Evolutionary conservation across 2,888 invertebrate genomes (phyloP).

Genomic region (Andrena haemorrhoa): DNA sequence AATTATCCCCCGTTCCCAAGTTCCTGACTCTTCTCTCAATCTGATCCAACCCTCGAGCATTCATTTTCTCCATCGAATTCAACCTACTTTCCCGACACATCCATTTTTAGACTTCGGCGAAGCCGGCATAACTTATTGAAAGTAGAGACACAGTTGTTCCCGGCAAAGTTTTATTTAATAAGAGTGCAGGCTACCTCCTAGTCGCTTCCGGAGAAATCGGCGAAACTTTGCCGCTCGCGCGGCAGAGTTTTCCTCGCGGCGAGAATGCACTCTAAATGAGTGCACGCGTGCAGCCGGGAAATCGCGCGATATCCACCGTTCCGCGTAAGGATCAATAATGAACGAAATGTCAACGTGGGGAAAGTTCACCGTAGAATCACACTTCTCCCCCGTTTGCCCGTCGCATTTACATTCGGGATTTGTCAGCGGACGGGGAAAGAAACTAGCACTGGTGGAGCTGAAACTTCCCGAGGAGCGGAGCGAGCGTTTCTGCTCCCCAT

Average conservation of each 20-base stretch:
- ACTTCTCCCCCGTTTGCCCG: background rate
- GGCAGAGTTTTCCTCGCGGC: background rate
- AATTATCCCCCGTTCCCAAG: too few relatives aligned
- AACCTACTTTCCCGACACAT: too few relatives aligned
- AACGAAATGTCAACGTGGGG: slow-evolving; percentile 39
- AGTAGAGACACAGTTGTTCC: background rate
- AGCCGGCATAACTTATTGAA: too few relatives aligned
- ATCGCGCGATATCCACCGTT: slow-evolving; percentile 30
- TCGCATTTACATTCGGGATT: slow-evolving; percentile 62
- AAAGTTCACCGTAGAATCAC: slow-evolving; percentile 46
- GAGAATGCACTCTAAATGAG: slow-evolving; percentile 34
- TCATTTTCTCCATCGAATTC: too few relatives aligned
- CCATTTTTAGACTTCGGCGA: too few relatives aligned
- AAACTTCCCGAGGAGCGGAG: slow-evolving; percentile 35
- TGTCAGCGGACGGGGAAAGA: slow-evolving; percentile 42
- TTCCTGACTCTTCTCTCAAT: too few relatives aligned
- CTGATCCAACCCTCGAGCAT: too few relatives aligned
- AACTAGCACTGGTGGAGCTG: slow-evolving; percentile 46
- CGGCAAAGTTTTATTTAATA: background rate
- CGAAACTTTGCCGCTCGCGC: background rate
- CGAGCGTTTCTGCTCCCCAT: slow-evolving; percentile 10
- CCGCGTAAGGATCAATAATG: slow-evolving; percentile 36
- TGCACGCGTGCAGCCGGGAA: slow-evolving; percentile 4
- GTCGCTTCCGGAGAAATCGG: background rate
- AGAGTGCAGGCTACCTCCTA: background rate